These are phyloP conservation scores for Pomacea canaliculata DNA, from an alignment of 2,888 invertebrate genomes.

Conservation along the genomic window DNA sequence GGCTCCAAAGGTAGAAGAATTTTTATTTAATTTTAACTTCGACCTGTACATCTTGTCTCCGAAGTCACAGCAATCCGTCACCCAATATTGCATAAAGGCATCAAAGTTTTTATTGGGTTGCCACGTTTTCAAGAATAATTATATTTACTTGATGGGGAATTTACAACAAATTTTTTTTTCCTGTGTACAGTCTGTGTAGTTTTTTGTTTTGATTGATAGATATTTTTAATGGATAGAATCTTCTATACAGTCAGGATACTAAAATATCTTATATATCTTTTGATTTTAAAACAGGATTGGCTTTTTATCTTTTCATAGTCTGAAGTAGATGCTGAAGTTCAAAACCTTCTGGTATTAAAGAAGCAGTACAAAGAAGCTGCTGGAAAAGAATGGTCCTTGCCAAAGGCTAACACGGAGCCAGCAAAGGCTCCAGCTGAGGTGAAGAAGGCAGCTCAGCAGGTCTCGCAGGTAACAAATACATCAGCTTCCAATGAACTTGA, in stretches of 20 bases:
- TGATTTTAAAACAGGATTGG: no score
- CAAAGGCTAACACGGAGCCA: constrained; percentile 56
- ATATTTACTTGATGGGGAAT: not conserved
- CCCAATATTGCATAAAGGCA: not conserved
- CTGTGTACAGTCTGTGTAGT: no score
- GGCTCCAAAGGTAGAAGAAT: constrained; percentile 74
- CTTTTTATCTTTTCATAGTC: not conserved
- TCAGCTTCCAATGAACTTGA: constrained; percentile 43
- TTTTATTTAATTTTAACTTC: not conserved
- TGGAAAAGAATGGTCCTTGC: constrained; percentile 75
- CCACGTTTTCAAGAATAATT: not conserved
- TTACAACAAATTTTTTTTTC: no score
- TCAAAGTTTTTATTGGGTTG: not conserved
- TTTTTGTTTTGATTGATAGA: no score
- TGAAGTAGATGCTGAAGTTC: constrained; percentile 70
- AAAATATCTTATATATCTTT: no score
- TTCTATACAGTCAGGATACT: no score
- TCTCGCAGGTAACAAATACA: no score
- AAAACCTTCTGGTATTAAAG: constrained; percentile 79
- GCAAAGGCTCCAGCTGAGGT: no score
- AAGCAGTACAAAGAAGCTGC: constrained; percentile 80
- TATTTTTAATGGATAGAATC: no score
- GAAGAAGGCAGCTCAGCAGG: no score
- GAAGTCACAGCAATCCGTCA: not conserved
- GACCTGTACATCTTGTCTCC: not conserved